Evolutionary conservation across 2,888 invertebrate genomes (phyloP).

Genomic region (Trichopoda pennipes): DNA sequence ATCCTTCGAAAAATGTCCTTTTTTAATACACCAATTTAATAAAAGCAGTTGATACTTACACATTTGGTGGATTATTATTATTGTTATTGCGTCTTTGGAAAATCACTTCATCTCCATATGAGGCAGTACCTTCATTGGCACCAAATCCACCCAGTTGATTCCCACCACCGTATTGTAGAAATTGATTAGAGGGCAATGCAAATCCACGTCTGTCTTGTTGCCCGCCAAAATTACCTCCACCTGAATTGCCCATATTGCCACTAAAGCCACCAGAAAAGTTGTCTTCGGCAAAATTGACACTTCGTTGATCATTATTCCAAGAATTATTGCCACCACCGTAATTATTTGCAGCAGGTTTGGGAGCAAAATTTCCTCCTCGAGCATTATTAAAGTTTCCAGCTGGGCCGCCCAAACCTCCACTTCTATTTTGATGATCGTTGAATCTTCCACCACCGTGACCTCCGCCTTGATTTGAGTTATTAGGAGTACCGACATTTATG

Average conservation of each 20-base stretch:
- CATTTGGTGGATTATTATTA: slow-evolving; percentile 63
- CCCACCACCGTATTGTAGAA: slow-evolving; percentile 69
- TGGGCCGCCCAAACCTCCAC: slow-evolving; percentile 50
- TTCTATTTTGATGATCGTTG: slow-evolving; percentile 52
- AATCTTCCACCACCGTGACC: slow-evolving; percentile 50
- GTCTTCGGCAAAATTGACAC: slow-evolving; percentile 74
- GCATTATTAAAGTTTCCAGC: slow-evolving; percentile 48
- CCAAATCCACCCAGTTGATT: slow-evolving; percentile 79
- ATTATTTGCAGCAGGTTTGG: slow-evolving; percentile 38
- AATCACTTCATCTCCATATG: slow-evolving; percentile 77
- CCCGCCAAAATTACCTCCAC: slow-evolving; percentile 67
- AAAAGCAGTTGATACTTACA: slow-evolving; percentile 65
- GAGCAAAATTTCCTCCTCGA: slow-evolving; percentile 48
- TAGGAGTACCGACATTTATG: slow-evolving; percentile 64
- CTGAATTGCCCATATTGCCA: slow-evolving; percentile 68
- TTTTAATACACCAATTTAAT: not conserved
- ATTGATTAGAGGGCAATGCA: slow-evolving; percentile 73
- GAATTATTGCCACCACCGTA: slow-evolving; percentile 55
- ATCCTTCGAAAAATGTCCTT: no score
- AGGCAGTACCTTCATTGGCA: slow-evolving; percentile 17
- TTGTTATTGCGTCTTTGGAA: slow-evolving; percentile 81
- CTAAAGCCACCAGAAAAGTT: slow-evolving; percentile 69
- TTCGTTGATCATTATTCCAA: slow-evolving; percentile 62
- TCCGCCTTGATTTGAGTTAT: slow-evolving; percentile 35
- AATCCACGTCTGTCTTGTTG: slow-evolving; percentile 80